A percentile compares a stretch with the other conserved stretches of the same genome.
These are phyloP conservation scores for Ips nitidus DNA, from an alignment of 1,140 invertebrate species.

Conservation along the genomic window DNA sequence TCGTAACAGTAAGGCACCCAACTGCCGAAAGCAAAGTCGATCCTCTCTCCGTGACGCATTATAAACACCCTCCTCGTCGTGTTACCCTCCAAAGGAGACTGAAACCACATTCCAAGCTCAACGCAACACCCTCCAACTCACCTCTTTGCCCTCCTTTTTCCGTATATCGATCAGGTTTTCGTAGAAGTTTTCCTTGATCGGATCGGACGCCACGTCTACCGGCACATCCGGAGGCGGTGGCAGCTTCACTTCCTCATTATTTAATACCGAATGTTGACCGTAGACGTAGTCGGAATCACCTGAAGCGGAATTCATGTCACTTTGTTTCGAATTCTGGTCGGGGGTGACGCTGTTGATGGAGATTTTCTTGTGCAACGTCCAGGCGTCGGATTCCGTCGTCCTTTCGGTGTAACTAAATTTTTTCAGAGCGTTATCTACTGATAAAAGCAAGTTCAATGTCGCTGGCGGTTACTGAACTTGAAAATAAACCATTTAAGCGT, in stretches of 20 bases:
- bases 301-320: background rate
- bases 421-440: background rate
- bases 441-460: too few species aligned
- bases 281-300: constrained; percentile 6
- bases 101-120: background rate
- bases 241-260: constrained; percentile 20
- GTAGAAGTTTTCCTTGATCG: constrained; percentile 33
- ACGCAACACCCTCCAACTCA: background rate
- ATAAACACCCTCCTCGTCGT: constrained; percentile 67
- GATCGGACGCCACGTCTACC: constrained; percentile 22
- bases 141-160: constrained; percentile 18
- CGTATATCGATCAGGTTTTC: constrained; percentile 38
- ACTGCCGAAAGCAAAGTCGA: constrained; percentile 87
- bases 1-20: constrained; percentile 90
- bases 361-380: constrained; percentile 79
- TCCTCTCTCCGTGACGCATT: constrained; percentile 84
- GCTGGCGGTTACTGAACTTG: too few species aligned
- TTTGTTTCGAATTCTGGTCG: background rate
- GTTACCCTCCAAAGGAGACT: constrained; percentile 24
- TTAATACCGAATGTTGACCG: constrained; percentile 29
- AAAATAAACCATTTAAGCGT: background rate
- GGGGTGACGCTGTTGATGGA: constrained; percentile 52
- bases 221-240: constrained; percentile 16
- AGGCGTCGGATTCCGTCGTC: constrained; percentile 85
- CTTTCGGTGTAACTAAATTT: constrained; percentile 71